A percentile compares a stretch with the other conserved stretches of the same genome.
Conservation (phyloP, 2,888 invertebrate genomes). For the Ophion ventricosus region DNA sequence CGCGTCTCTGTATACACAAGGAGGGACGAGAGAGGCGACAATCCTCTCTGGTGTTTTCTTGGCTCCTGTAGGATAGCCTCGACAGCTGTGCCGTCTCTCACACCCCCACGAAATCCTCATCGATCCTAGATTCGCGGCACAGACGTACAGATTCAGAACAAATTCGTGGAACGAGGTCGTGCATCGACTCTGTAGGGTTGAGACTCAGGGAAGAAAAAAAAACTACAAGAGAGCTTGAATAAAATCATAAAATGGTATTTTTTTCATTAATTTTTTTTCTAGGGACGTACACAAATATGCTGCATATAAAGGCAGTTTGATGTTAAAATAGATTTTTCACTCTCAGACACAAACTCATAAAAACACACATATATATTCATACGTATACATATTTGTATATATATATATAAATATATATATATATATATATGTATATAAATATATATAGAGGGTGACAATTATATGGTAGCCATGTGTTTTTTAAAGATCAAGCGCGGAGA, state of each 20-base stretch:
- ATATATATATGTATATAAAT: too few relatives aligned
- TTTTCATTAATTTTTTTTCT: too few relatives aligned
- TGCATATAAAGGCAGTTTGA: neutral
- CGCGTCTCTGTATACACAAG: conserved; percentile 38
- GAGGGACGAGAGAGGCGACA: conserved; percentile 4
- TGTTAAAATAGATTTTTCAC: neutral
- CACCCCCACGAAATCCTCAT: conserved; percentile 43
- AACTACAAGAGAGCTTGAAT: neutral
- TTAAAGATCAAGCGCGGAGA: too few relatives aligned
- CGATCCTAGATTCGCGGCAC: conserved; percentile 43
- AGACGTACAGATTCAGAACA: conserved; percentile 4
- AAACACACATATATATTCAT: neutral
- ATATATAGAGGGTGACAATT: too few relatives aligned
- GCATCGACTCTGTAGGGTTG: conserved; percentile 1
- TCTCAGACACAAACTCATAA: neutral
- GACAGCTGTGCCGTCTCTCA: conserved; percentile 54
- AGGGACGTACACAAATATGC: too few relatives aligned
- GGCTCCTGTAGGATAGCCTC: conserved; percentile 43
- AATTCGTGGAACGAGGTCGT: conserved; percentile 22
- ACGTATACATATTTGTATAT: too few relatives aligned
- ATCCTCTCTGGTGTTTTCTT: conserved; percentile 56
- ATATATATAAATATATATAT: too few relatives aligned
- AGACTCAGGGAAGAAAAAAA: neutral
- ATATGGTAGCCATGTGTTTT: too few relatives aligned
- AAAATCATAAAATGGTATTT: too few relatives aligned